These are phyloP conservation scores for Myocastor coypus DNA, from an alignment of 2,113 vertebrate species.

Conservation along the genomic window DNA sequence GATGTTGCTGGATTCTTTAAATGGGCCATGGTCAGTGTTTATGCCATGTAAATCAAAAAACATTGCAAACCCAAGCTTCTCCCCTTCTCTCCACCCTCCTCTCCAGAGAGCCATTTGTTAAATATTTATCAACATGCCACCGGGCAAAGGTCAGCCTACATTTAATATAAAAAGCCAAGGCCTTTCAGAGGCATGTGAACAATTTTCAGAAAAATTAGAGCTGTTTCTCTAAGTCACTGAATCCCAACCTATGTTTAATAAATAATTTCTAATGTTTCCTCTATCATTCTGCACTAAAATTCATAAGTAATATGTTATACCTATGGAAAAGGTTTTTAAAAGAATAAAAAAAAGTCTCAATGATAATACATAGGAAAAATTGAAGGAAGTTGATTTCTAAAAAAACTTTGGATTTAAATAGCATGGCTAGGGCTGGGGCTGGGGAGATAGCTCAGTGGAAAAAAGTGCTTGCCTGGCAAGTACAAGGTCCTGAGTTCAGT, in stretches of 20 bases:
- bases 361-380: neutral
- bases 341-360: neutral
- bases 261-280: neutral
- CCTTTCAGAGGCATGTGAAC: slow-evolving; percentile 52
- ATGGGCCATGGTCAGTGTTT: neutral
- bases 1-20: slow-evolving; percentile 23
- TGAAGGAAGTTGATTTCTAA: neutral
- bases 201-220: neutral
- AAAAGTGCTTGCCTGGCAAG: too few species aligned
- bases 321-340: neutral
- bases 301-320: neutral
- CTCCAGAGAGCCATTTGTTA: slow-evolving; percentile 44
- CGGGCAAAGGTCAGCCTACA: slow-evolving; percentile 58
- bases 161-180: slow-evolving; percentile 54
- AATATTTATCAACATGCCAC: slow-evolving; percentile 55
- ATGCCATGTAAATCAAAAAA: neutral
- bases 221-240: neutral
- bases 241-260: neutral
- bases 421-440: neutral
- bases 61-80: neutral
- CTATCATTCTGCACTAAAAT: neutral
- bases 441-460: too few species aligned
- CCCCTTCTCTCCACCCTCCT: neutral
- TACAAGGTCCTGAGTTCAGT: too few species aligned
- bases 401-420: neutral